Conservation (phyloP, 2,113 vertebrate species). For the Saguinus imperator region DNA sequence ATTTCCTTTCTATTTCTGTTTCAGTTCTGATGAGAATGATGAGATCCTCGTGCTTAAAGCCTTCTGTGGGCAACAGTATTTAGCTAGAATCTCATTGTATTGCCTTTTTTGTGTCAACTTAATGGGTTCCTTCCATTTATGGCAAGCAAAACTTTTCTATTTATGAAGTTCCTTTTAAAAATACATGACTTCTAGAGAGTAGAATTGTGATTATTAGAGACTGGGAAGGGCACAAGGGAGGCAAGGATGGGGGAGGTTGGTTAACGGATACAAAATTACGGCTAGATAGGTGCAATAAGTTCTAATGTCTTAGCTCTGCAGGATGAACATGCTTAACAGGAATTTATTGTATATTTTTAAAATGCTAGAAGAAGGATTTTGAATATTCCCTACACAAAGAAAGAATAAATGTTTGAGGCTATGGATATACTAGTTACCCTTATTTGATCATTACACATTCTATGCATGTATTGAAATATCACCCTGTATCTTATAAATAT, state of each 20-base stretch:
- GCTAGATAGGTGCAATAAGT: not conserved
- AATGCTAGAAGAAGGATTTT: not conserved
- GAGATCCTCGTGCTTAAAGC: not conserved
- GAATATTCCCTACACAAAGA: not conserved
- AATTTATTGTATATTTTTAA: not conserved
- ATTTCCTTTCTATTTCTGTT: not conserved
- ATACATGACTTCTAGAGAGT: not conserved
- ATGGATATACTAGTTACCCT: not conserved
- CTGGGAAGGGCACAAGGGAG: not conserved
- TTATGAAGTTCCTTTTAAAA: slow-evolving; percentile 43
- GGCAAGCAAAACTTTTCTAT: slow-evolving; percentile 37
- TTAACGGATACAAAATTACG: not conserved
- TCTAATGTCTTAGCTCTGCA: not conserved
- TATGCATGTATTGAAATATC: not conserved
- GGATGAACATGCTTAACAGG: not conserved
- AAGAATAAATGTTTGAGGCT: not conserved
- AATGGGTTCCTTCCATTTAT: slow-evolving; percentile 8
- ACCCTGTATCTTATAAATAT: not conserved
- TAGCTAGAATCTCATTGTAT: not conserved
- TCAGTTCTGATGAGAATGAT: not conserved
- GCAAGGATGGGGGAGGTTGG: not conserved
- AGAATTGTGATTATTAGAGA: not conserved
- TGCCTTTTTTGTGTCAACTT: not conserved
- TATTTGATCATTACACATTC: not conserved
- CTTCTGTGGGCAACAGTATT: not conserved